These are phyloP conservation scores for Eupithecia abbreviata DNA, from an alignment of 2,888 invertebrate species.

Conservation along the genomic window DNA sequence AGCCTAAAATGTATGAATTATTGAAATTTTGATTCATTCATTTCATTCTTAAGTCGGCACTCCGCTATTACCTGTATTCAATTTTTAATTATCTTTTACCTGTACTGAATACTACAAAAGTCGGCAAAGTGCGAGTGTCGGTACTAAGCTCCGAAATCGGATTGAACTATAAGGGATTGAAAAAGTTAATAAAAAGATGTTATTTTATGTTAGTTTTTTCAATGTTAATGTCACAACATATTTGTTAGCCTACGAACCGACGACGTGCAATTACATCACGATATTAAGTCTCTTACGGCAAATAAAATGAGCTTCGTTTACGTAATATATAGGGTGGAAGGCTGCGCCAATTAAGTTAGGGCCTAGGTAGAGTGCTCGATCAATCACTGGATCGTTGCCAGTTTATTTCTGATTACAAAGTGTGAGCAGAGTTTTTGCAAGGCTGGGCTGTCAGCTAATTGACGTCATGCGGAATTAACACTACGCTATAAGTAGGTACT, in stretches of 20 bases:
- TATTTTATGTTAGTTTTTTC: background rate
- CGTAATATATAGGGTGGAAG: slow-evolving; percentile 37
- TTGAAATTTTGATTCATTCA: too few species aligned
- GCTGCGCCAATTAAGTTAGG: slow-evolving; percentile 34
- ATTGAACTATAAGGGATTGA: too few species aligned
- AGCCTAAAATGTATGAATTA: too few species aligned
- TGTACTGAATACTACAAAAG: too few species aligned
- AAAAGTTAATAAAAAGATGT: background rate
- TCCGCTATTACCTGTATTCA: too few species aligned
- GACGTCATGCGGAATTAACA: background rate
- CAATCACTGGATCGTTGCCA: slow-evolving; percentile 33
- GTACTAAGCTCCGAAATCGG: too few species aligned
- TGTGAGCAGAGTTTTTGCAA: background rate
- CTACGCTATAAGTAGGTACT: background rate
- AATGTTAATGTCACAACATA: background rate
- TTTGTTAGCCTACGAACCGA: background rate
- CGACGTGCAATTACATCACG: background rate
- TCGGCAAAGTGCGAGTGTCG: too few species aligned
- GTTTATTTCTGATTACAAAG: slow-evolving; percentile 14
- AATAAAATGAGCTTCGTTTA: slow-evolving; percentile 37
- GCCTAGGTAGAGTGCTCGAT: slow-evolving; percentile 31
- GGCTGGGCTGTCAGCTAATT: background rate
- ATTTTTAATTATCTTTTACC: too few species aligned
- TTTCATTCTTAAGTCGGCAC: too few species aligned
- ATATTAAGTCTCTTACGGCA: slow-evolving; percentile 26